Conservation (phyloP, 2,888 invertebrate genomes). For the Drepana falcataria region DNA sequence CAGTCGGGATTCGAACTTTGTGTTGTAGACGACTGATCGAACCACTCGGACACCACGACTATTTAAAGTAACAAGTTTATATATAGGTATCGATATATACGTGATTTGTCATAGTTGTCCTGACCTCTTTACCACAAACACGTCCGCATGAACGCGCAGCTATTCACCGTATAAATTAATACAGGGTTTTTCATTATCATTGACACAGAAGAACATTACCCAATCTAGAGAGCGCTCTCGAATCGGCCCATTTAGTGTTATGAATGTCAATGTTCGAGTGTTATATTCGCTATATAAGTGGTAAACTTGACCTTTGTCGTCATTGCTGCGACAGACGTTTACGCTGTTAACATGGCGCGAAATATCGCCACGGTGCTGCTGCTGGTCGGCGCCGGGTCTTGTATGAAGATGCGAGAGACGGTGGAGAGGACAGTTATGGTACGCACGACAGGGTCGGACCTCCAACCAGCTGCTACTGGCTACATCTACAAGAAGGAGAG, state of each 20-base stretch:
- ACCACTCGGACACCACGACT: no score
- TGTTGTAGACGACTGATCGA: no score
- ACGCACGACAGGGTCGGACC: slow-evolving; percentile 76
- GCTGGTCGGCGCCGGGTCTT: slow-evolving; percentile 37
- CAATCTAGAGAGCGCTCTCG: slow-evolving; percentile 66
- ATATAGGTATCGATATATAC: no score
- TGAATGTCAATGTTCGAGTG: slow-evolving; percentile 65
- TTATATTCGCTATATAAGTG: slow-evolving; percentile 69
- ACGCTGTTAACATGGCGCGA: slow-evolving; percentile 54
- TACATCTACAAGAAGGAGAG: slow-evolving; percentile 75
- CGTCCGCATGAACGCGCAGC: slow-evolving; percentile 44
- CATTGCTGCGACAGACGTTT: slow-evolving; percentile 51
- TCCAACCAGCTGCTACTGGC: slow-evolving; percentile 79
- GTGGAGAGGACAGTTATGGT: slow-evolving; percentile 76
- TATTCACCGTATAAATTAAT: slow-evolving; percentile 65
- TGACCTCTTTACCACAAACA: slow-evolving; percentile 5
- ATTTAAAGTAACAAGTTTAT: no score
- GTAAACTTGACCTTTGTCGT: slow-evolving; percentile 57
- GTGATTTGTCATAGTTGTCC: neutral
- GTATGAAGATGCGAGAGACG: slow-evolving; percentile 70
- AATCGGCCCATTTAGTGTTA: slow-evolving; percentile 54
- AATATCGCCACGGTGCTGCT: slow-evolving; percentile 40
- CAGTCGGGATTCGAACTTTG: no score
- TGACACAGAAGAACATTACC: slow-evolving; percentile 74
- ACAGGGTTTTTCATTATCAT: slow-evolving; percentile 74